Base-by-base conservation (phyloP, 2,797 vertebrate genomes). In the Rhinella marina region DNA sequence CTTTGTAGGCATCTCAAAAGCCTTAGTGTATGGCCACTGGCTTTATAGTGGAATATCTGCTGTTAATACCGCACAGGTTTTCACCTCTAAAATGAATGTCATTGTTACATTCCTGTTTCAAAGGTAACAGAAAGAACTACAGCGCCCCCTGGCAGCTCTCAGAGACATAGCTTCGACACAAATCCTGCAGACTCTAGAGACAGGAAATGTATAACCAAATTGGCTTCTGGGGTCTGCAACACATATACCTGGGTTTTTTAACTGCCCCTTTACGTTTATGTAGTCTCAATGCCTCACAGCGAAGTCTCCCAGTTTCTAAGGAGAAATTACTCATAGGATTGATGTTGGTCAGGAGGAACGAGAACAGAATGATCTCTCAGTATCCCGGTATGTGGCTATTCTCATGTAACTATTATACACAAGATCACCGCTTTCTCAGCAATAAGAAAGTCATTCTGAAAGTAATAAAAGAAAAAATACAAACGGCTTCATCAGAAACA, bases 91-190 rank as follows among this genome's bases (percentile, higher is more conserved):
- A 19, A 64, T 81, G 27, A 68, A 52, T 54, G 41, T 82, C 62
- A 50, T n/a, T 62, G 13, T 25, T 52, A 17, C 16, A 61, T 13
- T 75, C 11, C 13, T n/a, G 32, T 2, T 21, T 2, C 14, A 54
- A 32, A 27, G 7, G 78, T 12, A 32, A 76, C 56, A 57, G 48
- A 61, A 52, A 78, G 81, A 48, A 73, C 81, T 70, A 59, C 81
- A 88, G 72, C 70, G 86, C 86, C 86, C 78, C 73, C 86, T 88
- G 81, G 80, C 73, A 68, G 81, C 23, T 6, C 9, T 17, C 68
- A 11, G 52, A n/a, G 23, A 4, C 3, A 12, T 7, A 7, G n/a
- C 3, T 13, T 25, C 1, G 8, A 14, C 16, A 16, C 1, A 27
- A 72, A 9, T 16, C 25, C 27, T 8, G 16, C 1, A 16, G 5